Percentiles rank a stretch among this genome's conserved stretches.
These are phyloP conservation scores for Denticeps clupeoides DNA, from an alignment of 2,797 vertebrate species.

Conservation along the genomic window DNA sequence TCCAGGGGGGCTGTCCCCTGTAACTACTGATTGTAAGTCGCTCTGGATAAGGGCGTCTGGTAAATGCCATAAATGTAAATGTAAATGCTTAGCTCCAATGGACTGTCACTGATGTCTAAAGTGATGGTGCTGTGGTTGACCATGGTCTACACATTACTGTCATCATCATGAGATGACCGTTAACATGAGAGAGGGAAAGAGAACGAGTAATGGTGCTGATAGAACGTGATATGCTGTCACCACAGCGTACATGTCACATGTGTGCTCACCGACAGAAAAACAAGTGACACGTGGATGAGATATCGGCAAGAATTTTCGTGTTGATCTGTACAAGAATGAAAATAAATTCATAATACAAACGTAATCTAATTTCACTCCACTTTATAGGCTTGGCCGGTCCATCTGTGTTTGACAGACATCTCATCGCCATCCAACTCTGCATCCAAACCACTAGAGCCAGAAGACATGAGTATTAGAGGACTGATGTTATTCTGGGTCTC, in stretches of 20 bases:
- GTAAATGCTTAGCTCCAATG: too few relatives aligned
- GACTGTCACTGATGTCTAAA: too few relatives aligned
- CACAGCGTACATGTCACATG: background rate
- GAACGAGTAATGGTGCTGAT: too few relatives aligned
- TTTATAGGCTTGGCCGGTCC: slow-evolving; percentile 9
- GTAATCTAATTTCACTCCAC: slow-evolving; percentile 21
- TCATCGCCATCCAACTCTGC: slow-evolving; percentile 12
- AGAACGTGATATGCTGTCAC: too few relatives aligned
- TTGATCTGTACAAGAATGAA: slow-evolving; percentile 23
- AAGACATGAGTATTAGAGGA: slow-evolving; percentile 9
- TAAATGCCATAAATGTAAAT: too few relatives aligned
- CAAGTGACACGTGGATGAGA: slow-evolving; percentile 18
- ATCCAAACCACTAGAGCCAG: slow-evolving; percentile 10
- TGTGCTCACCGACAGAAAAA: slow-evolving; percentile 5
- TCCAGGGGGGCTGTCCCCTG: too few relatives aligned
- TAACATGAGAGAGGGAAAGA: too few relatives aligned
- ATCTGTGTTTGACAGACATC: slow-evolving; percentile 16
- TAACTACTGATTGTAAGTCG: too few relatives aligned
- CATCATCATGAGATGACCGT: too few relatives aligned
- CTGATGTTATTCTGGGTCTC: background rate
- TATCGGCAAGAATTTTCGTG: slow-evolving; percentile 18
- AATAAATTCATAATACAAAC: slow-evolving; percentile 24
- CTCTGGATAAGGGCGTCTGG: too few relatives aligned
- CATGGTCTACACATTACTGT: too few relatives aligned
- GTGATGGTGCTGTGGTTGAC: too few relatives aligned